phyloP scores from a whole-genome alignment of 2,113 vertebrate genomes.

The Menura novaehollandiae region DNA sequence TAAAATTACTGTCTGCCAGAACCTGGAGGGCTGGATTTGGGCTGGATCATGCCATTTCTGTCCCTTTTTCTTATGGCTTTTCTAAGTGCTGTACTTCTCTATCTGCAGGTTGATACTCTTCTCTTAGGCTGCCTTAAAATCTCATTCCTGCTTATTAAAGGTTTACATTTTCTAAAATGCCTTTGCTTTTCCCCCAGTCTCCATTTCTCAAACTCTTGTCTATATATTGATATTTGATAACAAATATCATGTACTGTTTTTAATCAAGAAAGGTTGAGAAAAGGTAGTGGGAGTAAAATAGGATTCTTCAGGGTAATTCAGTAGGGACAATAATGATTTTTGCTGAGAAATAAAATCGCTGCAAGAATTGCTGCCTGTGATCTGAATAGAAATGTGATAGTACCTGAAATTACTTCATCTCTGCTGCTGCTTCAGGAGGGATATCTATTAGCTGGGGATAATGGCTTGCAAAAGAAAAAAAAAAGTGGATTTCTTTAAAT shows the following conservation, averaged over 20 bases:
- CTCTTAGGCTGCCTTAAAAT: not conserved
- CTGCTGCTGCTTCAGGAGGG: not conserved
- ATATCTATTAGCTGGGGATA: not conserved
- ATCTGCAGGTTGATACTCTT: not conserved
- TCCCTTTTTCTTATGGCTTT: not conserved
- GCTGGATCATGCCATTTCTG: not conserved
- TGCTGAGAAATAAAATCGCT: slow-evolving; percentile 55
- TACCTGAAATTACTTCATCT: slow-evolving; percentile 7
- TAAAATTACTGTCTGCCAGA: not conserved
- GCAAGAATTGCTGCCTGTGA: not conserved
- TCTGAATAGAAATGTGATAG: not conserved
- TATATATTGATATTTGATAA: slow-evolving; percentile 67
- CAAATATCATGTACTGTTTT: slow-evolving; percentile 55
- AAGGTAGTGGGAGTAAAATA: slow-evolving; percentile 42
- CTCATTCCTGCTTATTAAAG: not conserved
- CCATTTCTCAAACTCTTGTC: slow-evolving; percentile 25
- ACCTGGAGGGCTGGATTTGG: not conserved
- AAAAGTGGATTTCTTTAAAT: not conserved
- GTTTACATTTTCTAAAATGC: not conserved
- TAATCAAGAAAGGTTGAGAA: slow-evolving; percentile 62
- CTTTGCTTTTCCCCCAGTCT: not conserved
- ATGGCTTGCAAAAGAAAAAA: not conserved
- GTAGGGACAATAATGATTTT: slow-evolving; percentile 54
- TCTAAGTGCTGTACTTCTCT: not conserved
- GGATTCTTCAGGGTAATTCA: slow-evolving; percentile 40